Evolutionary conservation across 2,113 vertebrate genomes (phyloP), one percentile per base, ranked within the genome.

Genomic region (Coptodon bakossiorum): DNA sequence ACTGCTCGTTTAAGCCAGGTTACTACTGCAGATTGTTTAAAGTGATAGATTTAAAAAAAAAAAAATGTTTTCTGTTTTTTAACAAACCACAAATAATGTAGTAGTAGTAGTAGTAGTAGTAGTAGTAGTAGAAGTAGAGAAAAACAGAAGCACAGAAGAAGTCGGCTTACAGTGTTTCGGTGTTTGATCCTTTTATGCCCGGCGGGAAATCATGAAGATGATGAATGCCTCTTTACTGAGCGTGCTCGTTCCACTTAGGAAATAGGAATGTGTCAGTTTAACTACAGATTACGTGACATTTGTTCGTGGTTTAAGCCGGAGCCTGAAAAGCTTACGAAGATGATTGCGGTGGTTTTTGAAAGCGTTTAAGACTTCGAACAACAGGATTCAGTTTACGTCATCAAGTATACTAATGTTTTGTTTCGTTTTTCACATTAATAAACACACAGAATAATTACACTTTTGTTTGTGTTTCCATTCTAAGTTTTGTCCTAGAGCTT

Each of bases 251-350:
- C 50, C 24, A 31, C 24, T 76, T 11, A 19, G 43, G 43, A 76
- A 76, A 76, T 50, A 7, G 16, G 43, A 50, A 48, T 19, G 24
- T 78, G 24, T 78, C 71, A 78, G 43, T 78, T 76, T 76, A 48
- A 50, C 43, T 48, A 76, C 43, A 76, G 43, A 78, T 78, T 78
- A 31, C 9, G 6, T 50, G 43, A 50, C 9, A 50, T 78, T 78
- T 78, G 24, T 48, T 50, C 50, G 43, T 31, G 16, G 10, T 78
- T 50, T 31, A 76, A 29, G 40, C 14, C 2, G 1, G 40, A 76
- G 24, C 40, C 40, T 50, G 24, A 78, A 50, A 31, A 50, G 27
- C 71, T 78, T 78, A 50, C 10, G 1, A 19, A 19, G 16, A 78
- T 6, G 2, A 50, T 29, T 78, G 43, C 6, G 5, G 43, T 50